Base-by-base conservation (phyloP, 2,797 vertebrate species). In the Coregonus suidteri region DNA sequence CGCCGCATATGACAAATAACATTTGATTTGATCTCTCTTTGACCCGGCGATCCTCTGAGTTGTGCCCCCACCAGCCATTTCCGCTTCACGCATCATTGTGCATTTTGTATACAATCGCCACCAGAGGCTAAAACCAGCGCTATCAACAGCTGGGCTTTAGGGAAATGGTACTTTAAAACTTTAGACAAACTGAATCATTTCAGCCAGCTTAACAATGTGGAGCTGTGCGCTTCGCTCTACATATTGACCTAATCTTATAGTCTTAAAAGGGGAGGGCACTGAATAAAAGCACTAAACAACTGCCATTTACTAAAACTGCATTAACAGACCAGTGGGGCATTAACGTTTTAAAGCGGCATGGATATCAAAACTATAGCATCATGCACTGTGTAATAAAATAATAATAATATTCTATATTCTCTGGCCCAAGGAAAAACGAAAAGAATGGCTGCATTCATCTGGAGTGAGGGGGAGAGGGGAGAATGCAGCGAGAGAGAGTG, bases 31-130 rank as follows among this genome's bases (percentile, higher is more conserved):
- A 47, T 47, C 2, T 47, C 41, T 47, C 41, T 47, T 47, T 47
- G 2, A 47, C 41, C 41, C 9, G 2, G 41, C 41, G 0, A 47
- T 11, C 41, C 41, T 47, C 41, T 47, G 15, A 62, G 71, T 73
- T 77, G 68, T 77, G 73, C 53, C 76, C 77, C 62, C 74, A 66
- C 37, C 30, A 51, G 14, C 81, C 80, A 77, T 84, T 89, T 84
- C 84, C 84, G 80, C 83, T 85, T 86, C 81, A 88, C 64, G 90
- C 88, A 86, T 81, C 83, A 77, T 81, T 86, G 88, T 78, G 56
- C 72, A 73, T 79, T 59, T 70, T 82, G 75, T 80, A 80, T 82
- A 80, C 79, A 83, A 84, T 77, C 83, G 72, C 54, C 73, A 37
- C 79, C 16, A 15, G 66, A n/a, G 74, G 81, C 78, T 83, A 82